These are phyloP conservation scores for Anguilla japonica DNA, from an alignment of 2,113 vertebrate genomes.

Conservation along the genomic window DNA sequence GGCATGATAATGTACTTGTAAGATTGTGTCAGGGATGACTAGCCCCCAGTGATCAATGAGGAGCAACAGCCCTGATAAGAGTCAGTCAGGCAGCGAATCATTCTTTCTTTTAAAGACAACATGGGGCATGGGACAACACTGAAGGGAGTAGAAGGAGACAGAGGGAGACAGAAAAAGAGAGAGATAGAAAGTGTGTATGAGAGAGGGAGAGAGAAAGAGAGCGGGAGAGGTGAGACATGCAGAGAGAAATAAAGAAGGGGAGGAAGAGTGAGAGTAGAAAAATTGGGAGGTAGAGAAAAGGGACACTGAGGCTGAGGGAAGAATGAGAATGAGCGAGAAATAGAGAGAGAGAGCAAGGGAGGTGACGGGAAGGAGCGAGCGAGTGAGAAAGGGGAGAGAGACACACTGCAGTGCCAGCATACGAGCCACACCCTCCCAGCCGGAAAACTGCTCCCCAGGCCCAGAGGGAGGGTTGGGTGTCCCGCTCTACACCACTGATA, in stretches of 20 bases:
- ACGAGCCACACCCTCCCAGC: not conserved
- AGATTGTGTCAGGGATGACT: not conserved
- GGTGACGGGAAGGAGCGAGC: not conserved
- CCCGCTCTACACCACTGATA: not conserved
- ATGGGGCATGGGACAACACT: not conserved
- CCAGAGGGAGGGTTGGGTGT: not conserved
- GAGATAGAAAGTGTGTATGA: not conserved
- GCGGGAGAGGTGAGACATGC: not conserved
- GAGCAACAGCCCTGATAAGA: not conserved
- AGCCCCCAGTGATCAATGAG: not conserved
- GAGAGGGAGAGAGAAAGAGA: not conserved
- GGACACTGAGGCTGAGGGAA: not conserved
- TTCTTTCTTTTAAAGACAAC: no score
- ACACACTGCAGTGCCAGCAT: not conserved
- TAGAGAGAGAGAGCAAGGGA: not conserved
- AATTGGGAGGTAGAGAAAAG: not conserved
- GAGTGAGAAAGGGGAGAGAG: not conserved
- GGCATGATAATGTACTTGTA: not conserved
- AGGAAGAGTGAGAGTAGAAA: not conserved
- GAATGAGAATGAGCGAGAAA: not conserved
- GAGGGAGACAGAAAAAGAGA: not conserved
- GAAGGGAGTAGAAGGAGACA: not conserved
- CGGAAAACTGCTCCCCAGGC: not conserved
- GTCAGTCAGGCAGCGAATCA: not conserved
- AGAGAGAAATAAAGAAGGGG: not conserved